A percentile compares a stretch with the other conserved stretches of the same genome.
phyloP scores from a whole-genome alignment of 2,888 invertebrate species.

The Caenorhabditis panamensis region DNA sequence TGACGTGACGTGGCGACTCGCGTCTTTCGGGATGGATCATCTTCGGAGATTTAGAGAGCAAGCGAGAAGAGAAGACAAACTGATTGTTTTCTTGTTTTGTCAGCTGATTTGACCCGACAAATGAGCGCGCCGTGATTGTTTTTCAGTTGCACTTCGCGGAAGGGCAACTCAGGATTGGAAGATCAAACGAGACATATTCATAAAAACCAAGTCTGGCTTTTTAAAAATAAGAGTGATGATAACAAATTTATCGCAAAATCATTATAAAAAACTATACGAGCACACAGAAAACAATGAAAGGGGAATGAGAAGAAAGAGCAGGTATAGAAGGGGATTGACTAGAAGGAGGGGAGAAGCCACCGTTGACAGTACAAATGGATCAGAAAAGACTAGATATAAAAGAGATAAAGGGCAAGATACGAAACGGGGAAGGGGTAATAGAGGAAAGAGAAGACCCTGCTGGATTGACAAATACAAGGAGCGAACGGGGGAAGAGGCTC shows the following conservation, averaged over 20 bases:
- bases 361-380: slow-evolving; percentile 43
- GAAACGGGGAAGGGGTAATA: not conserved
- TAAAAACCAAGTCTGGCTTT: too few relatives aligned
- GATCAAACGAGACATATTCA: too few relatives aligned
- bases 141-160: too few relatives aligned
- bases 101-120: not conserved
- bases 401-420: slow-evolving; percentile 10
- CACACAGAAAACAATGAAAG: slow-evolving; percentile 22
- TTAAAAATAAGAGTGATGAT: not conserved
- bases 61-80: not conserved
- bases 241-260: slow-evolving; percentile 15
- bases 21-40: not conserved
- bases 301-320: slow-evolving; percentile 5
- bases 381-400: slow-evolving; percentile 26
- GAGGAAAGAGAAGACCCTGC: slow-evolving; percentile 30
- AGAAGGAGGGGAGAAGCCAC: slow-evolving; percentile 11
- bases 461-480: slow-evolving; percentile 2
- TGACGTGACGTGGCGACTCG: not conserved
- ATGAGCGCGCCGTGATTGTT: too few relatives aligned
- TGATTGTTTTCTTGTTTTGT: not conserved
- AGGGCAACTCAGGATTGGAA: too few relatives aligned
- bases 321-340: not conserved
- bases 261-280: slow-evolving; percentile 3
- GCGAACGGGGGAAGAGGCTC: slow-evolving; percentile 32
- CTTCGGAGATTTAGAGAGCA: not conserved